phyloP scores from a whole-genome alignment of 2,888 invertebrate genomes.

The Rugalucina vietnamica region DNA sequence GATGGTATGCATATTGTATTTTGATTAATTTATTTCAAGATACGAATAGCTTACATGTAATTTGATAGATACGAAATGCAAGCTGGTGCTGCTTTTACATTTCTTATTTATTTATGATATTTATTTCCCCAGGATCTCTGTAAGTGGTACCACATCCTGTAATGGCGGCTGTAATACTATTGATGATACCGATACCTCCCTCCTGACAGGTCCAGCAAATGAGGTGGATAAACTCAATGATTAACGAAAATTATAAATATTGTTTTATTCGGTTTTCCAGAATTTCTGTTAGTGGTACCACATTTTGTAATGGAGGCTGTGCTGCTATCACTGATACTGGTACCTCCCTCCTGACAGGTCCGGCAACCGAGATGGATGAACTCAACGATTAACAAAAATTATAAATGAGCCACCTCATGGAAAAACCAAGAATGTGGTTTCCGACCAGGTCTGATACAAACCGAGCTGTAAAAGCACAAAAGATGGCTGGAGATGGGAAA shows the following conservation, averaged over 20 bases:
- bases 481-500: too few species aligned
- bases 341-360: slow-evolving; percentile 98
- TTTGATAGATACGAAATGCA: too few species aligned
- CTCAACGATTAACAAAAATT: too few species aligned
- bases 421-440: too few species aligned
- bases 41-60: too few species aligned
- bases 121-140: background rate
- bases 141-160: slow-evolving; percentile 86
- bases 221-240: slow-evolving; percentile 92
- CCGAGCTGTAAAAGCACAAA: too few species aligned
- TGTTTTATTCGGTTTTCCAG: background rate
- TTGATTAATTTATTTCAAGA: too few species aligned
- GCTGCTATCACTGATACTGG: slow-evolving; percentile 88
- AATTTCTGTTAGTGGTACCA: background rate
- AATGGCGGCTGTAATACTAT: slow-evolving; percentile 92
- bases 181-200: slow-evolving; percentile 89
- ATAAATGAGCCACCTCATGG: too few species aligned
- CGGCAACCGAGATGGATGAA: slow-evolving; percentile 89
- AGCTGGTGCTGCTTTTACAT: too few species aligned
- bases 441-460: too few species aligned
- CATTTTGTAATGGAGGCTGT: slow-evolving; percentile 92
- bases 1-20: too few species aligned
- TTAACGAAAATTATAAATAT: too few species aligned
- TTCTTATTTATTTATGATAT: background rate
- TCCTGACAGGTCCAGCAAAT: slow-evolving; percentile 94